Base-by-base conservation (phyloP, 2,888 invertebrate species). In the Agrochola lota region DNA sequence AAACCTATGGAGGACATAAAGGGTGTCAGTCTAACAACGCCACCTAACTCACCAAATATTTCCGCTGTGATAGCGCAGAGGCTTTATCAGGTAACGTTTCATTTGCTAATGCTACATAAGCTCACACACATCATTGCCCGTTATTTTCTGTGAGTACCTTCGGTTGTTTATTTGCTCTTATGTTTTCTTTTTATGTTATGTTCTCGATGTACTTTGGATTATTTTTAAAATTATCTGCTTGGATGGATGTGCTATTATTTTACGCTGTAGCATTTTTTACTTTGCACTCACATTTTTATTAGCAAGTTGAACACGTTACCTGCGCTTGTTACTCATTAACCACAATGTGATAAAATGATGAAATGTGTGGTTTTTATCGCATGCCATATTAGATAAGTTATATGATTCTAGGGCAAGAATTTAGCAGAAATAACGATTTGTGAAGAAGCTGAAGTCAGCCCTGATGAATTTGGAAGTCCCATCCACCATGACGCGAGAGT, bases 21-120 rank as follows among this genome's bases (percentile, higher is more conserved):
- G 89, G 94, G 94, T 82, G 93, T 91, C 77, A 92, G 89, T 89
- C 95, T 97, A 79, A 95, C 97, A 63, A 98, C 98, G 81, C 98
- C 98, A 80, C 98, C 98, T 83, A 98, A 98, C 93, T 98, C 98
- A 64, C 98, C 98, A 69, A 98, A 98, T 94, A 97, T 98, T 85
- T 98, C 98, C 69, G 97, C 97, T 88, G 94, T 95, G 76, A 97
- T 98, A 91, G 96, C 96, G 87, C 97, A 97, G 90, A 97, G 97
- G 89, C 97, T 95, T 89, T 97, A 97, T 92, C 97, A 97, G 97
- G 97, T 97, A 96, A 95, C 86, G 80, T 87, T 89, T 88, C 88
- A 89, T 91, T 91, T 81, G 90, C 86, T 91, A 90, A 81, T 85
- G 89, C 86, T 87, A 89, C 83, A 86, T 91, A 88, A 89, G 90